Percentiles rank a stretch among this genome's conserved stretches.
Evolutionary conservation across 2,113 vertebrate genomes (phyloP).

Genomic region (Pongo pygmaeus): DNA sequence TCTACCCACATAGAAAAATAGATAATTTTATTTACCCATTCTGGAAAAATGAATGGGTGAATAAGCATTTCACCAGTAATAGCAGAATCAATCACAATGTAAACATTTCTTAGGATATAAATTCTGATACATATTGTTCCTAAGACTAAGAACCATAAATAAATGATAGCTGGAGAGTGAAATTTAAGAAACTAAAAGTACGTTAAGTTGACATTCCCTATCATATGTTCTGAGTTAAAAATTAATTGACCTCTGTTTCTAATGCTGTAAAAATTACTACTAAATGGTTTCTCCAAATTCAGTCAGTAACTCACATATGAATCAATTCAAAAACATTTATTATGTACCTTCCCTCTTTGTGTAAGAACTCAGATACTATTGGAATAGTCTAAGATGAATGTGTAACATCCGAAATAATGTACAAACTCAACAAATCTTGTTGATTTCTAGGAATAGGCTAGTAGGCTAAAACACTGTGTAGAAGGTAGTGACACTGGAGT

Average conservation of each 20-base stretch:
- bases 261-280: not conserved
- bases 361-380: not conserved
- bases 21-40: not conserved
- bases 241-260: not conserved
- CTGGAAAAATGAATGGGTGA: not conserved
- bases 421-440: not conserved
- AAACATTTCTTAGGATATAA: not conserved
- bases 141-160: not conserved
- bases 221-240: not conserved
- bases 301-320: not conserved
- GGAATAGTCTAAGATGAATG: not conserved
- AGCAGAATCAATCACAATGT: not conserved
- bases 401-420: not conserved
- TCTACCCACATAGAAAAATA: not conserved
- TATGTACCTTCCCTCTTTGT: not conserved
- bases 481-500: not conserved
- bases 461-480: not conserved
- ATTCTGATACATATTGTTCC: not conserved
- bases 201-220: not conserved
- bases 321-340: not conserved
- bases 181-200: constrained; percentile 3
- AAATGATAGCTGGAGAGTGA: not conserved
- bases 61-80: not conserved
- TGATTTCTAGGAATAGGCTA: not conserved
- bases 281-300: not conserved